These are phyloP conservation scores for Brienomyrus brachyistius DNA, from an alignment of 2,113 vertebrate species.

Conservation along the genomic window DNA sequence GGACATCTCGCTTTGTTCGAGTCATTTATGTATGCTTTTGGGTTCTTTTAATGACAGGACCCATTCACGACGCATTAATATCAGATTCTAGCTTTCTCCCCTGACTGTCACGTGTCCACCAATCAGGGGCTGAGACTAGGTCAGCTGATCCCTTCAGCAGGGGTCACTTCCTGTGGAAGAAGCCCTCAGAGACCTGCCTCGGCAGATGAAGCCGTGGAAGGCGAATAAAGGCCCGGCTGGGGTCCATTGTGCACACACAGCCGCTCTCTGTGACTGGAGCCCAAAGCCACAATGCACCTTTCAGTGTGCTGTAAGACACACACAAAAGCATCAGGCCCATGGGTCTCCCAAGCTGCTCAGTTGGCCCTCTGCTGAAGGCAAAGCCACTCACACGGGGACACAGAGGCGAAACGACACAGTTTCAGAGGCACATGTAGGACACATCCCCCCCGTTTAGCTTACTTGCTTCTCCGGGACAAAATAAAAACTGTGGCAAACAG, in stretches of 20 bases:
- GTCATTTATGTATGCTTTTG: neutral
- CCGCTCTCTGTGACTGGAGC: constrained; percentile 29
- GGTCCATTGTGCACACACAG: constrained; percentile 21
- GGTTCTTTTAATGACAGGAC: neutral
- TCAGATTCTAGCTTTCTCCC: neutral
- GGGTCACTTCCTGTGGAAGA: neutral
- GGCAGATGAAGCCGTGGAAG: neutral
- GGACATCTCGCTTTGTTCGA: neutral
- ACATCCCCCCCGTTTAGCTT: neutral
- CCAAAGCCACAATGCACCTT: constrained; percentile 34
- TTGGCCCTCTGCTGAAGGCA: neutral
- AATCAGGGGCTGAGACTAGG: neutral
- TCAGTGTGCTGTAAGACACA: constrained; percentile 18
- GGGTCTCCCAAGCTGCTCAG: neutral
- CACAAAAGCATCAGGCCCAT: constrained; percentile 25
- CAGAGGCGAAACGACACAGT: neutral
- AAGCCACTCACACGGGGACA: neutral
- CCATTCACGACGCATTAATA: neutral
- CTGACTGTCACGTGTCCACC: neutral
- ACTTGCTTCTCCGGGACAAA: neutral
- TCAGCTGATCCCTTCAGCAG: neutral
- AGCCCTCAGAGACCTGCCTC: neutral
- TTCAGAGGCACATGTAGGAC: neutral
- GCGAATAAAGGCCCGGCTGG: constrained; percentile 31
- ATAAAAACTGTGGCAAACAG: neutral